A percentile compares a stretch with the other conserved stretches of the same genome.
phyloP scores from a whole-genome alignment of 2,113 vertebrate species.

The Dunckerocampus dactyliophorus region DNA sequence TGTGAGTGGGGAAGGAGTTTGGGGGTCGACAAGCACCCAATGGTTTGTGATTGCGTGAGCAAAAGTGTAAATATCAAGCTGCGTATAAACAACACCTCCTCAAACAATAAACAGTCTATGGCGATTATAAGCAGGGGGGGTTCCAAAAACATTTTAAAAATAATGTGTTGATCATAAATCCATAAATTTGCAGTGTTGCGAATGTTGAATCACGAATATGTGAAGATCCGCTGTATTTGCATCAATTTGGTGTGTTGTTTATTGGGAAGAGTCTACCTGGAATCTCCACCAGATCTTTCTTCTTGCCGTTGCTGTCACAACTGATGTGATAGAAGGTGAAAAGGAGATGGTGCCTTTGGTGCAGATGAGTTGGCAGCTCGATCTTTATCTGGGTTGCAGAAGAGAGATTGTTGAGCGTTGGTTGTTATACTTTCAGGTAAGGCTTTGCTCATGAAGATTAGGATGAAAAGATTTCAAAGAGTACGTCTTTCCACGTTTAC shows the following conservation, averaged over 20 bases:
- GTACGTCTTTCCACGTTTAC: not conserved
- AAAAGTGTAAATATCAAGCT: no score
- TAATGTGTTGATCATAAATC: no score
- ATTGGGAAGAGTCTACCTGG: slow-evolving; percentile 74
- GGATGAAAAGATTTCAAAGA: not conserved
- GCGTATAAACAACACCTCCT: no score
- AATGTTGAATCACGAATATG: no score
- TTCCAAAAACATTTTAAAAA: no score
- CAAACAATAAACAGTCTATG: no score
- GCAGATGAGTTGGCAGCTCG: slow-evolving; percentile 90
- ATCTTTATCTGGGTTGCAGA: slow-evolving; percentile 85
- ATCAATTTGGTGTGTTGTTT: not conserved
- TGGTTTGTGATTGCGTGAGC: no score
- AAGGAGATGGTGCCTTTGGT: slow-evolving; percentile 92
- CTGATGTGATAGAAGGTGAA: slow-evolving; percentile 96
- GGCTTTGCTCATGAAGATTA: slow-evolving; percentile 18
- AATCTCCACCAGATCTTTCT: slow-evolving; percentile 87
- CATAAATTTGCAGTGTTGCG: no score
- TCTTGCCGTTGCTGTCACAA: slow-evolving; percentile 96
- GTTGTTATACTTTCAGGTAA: not conserved
- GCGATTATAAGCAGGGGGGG: no score
- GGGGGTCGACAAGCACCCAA: no score
- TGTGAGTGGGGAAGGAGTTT: no score
- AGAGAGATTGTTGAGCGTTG: slow-evolving; percentile 8
- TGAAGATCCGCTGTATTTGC: no score